Base-by-base conservation (phyloP, 92 coral and sea anemone species). In the Galaxea fascicularis region DNA sequence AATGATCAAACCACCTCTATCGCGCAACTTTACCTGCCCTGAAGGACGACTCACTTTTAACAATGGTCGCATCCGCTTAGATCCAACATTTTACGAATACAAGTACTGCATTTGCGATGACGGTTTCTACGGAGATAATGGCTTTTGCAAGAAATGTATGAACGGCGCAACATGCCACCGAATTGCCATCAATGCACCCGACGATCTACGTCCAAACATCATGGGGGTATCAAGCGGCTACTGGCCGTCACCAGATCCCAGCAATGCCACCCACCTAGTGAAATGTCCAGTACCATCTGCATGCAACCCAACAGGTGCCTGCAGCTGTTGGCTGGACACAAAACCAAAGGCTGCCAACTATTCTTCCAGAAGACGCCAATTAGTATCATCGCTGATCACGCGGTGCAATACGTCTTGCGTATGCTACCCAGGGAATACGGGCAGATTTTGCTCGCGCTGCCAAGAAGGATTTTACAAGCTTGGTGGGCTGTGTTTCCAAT, bases 371-470 rank as follows among this genome's bases (percentile, higher is more conserved):
- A 0, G 1, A 10, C 62, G 70, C 1, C 70, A 5, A n/a, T 27
- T 30, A 44, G 21, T 78, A 21, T 84, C 67, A 17, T 75, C 88
- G 41, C 83, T 84, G 31, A 47, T 65, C 39, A 90, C 93, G 11
- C 52, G 35, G 44, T 90, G 93, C 76, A 80, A 71, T 1, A n/a
- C 44, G 10, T 80, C 83, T 45, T 91, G 94, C 27, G 16, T 87
- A 21, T 91, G 91, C 46, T 60, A 87, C 69, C 47, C 71, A 31
- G 94, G 92, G 47, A 85, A 89, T 57, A 82, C 84, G 3, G 94
- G 65, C 59, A 85, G 91, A 54, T 91, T 91, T 64, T 91, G 94
- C 52, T 87, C 91, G 49, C 85, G 88, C 16, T 91, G 94, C 74
- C 62, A 78, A 63, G 27, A 78, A 4, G 74, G 86, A 29, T 87